A percentile compares a stretch with the other conserved stretches of the same genome.
Evolutionary conservation across 2,113 vertebrate genomes (phyloP).

Genomic region (Fregetta grallaria): DNA sequence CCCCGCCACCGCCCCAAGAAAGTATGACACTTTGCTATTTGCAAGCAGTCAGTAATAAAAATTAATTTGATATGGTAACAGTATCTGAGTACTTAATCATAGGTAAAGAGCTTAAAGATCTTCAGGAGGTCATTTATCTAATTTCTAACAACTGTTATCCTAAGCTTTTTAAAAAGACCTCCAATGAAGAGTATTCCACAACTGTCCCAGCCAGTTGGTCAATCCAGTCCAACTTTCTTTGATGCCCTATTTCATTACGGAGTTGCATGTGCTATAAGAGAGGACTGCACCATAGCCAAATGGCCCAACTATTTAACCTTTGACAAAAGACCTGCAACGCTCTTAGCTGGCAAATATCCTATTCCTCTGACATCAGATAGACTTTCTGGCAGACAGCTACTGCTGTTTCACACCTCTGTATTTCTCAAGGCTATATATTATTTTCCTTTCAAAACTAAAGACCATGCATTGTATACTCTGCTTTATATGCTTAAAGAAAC

Average conservation of each 20-base stretch:
- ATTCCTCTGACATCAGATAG: neutral
- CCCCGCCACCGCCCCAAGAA: rapidly evolving
- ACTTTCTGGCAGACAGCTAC: neutral
- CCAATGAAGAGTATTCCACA: neutral
- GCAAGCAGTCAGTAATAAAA: neutral
- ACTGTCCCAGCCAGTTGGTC: neutral
- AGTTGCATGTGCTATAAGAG: rapidly evolving
- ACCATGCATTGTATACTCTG: rapidly evolving
- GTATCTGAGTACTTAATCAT: neutral
- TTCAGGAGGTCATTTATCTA: neutral
- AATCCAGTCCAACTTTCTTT: neutral
- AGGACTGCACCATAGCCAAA: neutral
- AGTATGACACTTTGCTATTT: neutral
- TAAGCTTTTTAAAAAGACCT: neutral
- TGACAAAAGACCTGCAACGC: neutral
- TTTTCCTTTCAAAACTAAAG: neutral
- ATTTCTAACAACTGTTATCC: neutral
- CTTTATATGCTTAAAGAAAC: neutral
- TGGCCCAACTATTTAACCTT: rapidly evolving
- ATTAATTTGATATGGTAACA: neutral
- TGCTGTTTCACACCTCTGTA: neutral
- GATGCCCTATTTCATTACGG: neutral
- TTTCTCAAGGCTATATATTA: neutral
- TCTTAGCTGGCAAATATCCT: neutral
- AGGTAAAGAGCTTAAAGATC: neutral